phyloP scores from a whole-genome alignment of 2,888 invertebrate genomes.

The Creontiades dilutus region DNA sequence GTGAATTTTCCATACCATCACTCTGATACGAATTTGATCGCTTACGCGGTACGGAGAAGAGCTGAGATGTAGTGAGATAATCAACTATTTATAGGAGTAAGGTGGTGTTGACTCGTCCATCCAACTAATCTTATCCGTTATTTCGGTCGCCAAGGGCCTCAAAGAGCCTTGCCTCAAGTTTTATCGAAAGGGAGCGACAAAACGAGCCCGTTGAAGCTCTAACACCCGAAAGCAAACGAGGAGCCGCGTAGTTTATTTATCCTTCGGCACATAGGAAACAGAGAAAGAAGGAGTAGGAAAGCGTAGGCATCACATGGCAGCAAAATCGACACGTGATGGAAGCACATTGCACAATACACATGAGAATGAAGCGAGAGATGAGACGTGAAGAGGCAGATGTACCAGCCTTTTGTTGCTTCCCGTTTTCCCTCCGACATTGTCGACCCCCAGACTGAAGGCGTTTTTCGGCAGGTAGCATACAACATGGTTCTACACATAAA shows the following conservation, averaged over 20 bases:
- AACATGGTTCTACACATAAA: not conserved
- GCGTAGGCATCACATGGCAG: not conserved
- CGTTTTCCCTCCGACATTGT: not conserved
- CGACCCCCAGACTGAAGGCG: not conserved
- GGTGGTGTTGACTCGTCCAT: conserved; percentile 1
- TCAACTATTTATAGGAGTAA: not conserved
- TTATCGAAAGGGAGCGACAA: conserved; percentile 11
- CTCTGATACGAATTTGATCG: no score
- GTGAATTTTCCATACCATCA: no score
- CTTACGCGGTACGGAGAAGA: no score
- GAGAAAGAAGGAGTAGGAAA: not conserved
- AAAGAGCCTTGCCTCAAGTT: not conserved
- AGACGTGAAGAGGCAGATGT: not conserved
- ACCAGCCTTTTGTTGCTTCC: not conserved
- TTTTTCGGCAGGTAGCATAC: conserved; percentile 2
- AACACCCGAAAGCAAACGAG: no score
- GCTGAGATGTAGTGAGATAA: not conserved
- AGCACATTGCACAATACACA: not conserved
- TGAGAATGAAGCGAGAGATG: not conserved
- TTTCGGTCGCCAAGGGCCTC: conserved; percentile 2
- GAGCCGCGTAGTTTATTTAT: no score
- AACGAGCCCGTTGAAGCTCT: not conserved
- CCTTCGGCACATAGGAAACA: no score
- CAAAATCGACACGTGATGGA: not conserved
- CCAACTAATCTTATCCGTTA: conserved; percentile 29